Evolutionary conservation across 2,797 vertebrate species (phyloP), one percentile per base, ranked within the genome.

Genomic region (Enteromius radiatus): DNA sequence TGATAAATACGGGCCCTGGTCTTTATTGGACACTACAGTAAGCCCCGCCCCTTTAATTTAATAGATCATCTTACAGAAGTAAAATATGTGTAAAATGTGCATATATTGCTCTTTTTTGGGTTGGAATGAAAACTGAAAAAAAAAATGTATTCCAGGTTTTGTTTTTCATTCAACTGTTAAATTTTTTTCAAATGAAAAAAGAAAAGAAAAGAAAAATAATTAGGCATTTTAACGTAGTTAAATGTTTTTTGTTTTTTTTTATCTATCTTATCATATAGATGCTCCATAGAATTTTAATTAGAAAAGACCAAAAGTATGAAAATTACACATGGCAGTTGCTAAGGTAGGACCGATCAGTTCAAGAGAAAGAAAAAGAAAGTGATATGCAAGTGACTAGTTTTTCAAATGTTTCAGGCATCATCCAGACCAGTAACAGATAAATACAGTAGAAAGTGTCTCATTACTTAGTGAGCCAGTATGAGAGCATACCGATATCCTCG

Each of bases 401-500:
- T 19, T 33, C 12, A 52, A 5, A 6, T 21, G 41, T 21, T 21
- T 43, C 54, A 31, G 15, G 7, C 43, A 33, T 64, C 19, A 15
- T 65, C 43, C 4, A 49, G 41, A 23, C 26, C 43, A 49, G 15
- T 49, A 49, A 23, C 63, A 78, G 14, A 38, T 15, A 54, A 26
- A 38, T 38, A 15, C 38, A 74, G 11, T n/a, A 4, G 11, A 54
- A 74, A 74, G 31, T 5, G 2, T 31, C 68, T 49, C 2, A n/a
- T 11, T 36, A 36, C 31, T 74, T 74, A 54, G 49, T 8, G 21
- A 74, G 4, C 31, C 45, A 33, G 0, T 21, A 75, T 9, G 6
- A 75, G 21, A 21, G 12, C 49, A 54, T 38, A 21, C 31, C n/a
- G 23, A 38, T 75, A n/a, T 78, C 63, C 47, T 79, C 65, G 68